phyloP scores from a whole-genome alignment of 1,140 invertebrate genomes.

The Bombus breviceps region DNA sequence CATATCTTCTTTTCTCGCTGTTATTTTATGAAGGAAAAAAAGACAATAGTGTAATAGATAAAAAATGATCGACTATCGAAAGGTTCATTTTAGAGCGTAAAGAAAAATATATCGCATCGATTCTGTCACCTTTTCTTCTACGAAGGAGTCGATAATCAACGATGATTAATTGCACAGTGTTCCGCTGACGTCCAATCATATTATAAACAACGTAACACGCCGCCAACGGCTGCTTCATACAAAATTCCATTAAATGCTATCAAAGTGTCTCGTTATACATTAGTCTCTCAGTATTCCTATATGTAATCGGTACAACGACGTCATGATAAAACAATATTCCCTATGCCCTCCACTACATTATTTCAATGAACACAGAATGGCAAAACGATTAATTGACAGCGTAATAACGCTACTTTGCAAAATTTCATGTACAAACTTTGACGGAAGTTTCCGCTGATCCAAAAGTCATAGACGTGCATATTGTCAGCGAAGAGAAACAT shows the following conservation, averaged over 20 bases:
- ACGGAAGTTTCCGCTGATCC: background rate
- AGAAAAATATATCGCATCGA: background rate
- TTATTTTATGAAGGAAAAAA: background rate
- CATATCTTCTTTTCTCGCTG: background rate
- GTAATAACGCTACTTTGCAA: background rate
- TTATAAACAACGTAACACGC: slow-evolving; percentile 71
- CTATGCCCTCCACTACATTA: slow-evolving; percentile 26
- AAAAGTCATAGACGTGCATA: too few species aligned
- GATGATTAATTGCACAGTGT: slow-evolving; percentile 65
- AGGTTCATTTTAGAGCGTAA: background rate
- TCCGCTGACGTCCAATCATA: slow-evolving; percentile 55
- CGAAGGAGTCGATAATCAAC: slow-evolving; percentile 50
- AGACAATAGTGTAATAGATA: background rate
- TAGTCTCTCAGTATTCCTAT: slow-evolving; percentile 54
- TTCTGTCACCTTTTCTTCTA: background rate
- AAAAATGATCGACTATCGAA: background rate
- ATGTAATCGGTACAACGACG: slow-evolving; percentile 60
- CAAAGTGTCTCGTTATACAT: slow-evolving; percentile 78
- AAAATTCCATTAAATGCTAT: slow-evolving; percentile 78
- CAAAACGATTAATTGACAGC: background rate
- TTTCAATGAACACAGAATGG: background rate
- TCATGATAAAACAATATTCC: slow-evolving; percentile 72
- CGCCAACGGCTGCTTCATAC: slow-evolving; percentile 58
- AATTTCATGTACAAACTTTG: background rate
- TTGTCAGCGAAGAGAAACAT: too few species aligned